phyloP scores from a whole-genome alignment of 2,888 invertebrate species.

The Philonicus albiceps region DNA sequence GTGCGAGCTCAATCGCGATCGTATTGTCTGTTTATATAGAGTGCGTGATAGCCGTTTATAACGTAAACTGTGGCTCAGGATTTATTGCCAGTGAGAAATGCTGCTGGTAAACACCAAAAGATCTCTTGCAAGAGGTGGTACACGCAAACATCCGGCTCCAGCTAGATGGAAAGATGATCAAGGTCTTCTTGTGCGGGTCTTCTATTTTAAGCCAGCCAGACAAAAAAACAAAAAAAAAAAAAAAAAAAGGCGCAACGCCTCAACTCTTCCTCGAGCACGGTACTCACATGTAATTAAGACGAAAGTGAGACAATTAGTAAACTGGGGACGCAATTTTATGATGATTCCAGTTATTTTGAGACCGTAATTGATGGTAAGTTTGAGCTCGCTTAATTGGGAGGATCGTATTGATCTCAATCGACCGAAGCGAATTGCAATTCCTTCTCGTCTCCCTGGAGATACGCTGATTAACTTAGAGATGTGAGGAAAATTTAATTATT shows the following conservation, averaged over 20 bases:
- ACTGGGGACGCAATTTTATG: background rate
- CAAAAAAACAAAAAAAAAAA: conserved; percentile 1
- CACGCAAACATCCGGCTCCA: conserved; percentile 23
- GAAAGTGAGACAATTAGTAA: conserved; percentile 15
- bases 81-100: conserved; percentile 16
- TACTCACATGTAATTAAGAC: conserved; percentile 4
- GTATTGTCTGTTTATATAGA: conserved; percentile 26
- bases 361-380: background rate
- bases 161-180: background rate
- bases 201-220: conserved; percentile 18
- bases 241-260: background rate
- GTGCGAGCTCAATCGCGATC: conserved; percentile 8
- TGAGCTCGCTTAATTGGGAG: background rate
- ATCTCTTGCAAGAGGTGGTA: conserved; percentile 14
- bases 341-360: conserved; percentile 13
- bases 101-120: conserved; percentile 16
- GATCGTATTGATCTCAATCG: background rate
- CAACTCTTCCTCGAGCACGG: background rate
- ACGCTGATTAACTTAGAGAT: background rate
- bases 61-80: conserved; percentile 2
- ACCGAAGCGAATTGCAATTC: background rate
- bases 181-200: conserved; percentile 16
- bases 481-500: background rate
- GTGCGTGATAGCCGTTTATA: conserved; percentile 13
- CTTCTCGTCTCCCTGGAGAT: background rate